These are phyloP conservation scores for Drosophila neotestacea DNA, from an alignment of 2,888 invertebrate species.

Conservation along the genomic window DNA sequence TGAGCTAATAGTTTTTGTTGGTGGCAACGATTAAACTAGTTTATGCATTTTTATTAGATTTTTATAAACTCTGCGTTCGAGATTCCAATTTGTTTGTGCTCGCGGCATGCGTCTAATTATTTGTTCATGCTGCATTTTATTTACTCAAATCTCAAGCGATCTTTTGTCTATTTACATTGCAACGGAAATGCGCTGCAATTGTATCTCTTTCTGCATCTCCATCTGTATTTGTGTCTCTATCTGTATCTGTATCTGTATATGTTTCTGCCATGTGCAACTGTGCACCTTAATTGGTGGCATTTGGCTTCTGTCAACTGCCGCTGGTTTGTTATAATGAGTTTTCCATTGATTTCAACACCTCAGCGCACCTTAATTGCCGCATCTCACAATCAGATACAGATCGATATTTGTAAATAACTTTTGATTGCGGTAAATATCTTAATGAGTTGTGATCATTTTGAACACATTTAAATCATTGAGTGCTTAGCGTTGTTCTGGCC, in stretches of 20 bases:
- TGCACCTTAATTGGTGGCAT: constrained; percentile 83
- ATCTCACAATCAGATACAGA: constrained; percentile 21
- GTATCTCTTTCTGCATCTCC: constrained; percentile 24
- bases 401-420: constrained; percentile 52
- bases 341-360: constrained; percentile 80
- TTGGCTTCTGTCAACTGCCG: constrained; percentile 85
- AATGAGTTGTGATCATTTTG: constrained; percentile 66
- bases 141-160: constrained; percentile 68
- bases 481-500: constrained; percentile 2
- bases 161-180: constrained; percentile 64
- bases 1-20: constrained; percentile 17
- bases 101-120: constrained; percentile 73
- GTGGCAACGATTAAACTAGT: constrained; percentile 46
- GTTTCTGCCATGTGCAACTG: constrained; percentile 39
- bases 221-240: constrained; percentile 30
- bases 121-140: constrained; percentile 66
- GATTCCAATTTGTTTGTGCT: constrained; percentile 51
- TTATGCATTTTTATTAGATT: constrained; percentile 71
- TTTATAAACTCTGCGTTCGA: constrained; percentile 41
- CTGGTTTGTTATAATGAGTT: constrained; percentile 83
- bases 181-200: constrained; percentile 66
- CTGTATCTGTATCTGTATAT: constrained; percentile 22
- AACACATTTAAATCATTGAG: constrained; percentile 57
- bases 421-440: constrained; percentile 57
- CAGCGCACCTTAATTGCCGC: constrained; percentile 67